Evolutionary conservation across 2,113 vertebrate species (phyloP), one percentile per base, ranked within the genome.

Genomic region (Hydrolagus affinis): DNA sequence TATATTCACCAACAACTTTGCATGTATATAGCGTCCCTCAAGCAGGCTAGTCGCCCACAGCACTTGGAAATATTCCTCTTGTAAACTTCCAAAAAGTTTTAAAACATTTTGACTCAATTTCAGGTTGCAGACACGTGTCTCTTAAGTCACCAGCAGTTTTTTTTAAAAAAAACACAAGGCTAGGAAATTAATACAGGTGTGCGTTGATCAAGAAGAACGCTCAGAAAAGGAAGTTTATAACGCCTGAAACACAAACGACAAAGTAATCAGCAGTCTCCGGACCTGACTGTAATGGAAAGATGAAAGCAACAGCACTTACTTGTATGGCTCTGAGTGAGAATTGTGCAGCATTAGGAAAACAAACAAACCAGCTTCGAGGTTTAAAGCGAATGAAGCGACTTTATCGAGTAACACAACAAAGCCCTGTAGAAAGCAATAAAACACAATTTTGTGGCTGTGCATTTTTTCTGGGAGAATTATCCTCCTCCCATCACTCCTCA

Each of bases 341-440:
- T 91, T 89, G 64, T 88, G 88, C 87, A 91, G 86, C 88, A 88
- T 87, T 66, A 90, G 85, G 87, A 92, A 90, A 88, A 93, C 25
- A 70, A 91, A 89, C 71, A 89, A 86, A 19, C 86, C 86, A 2
- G 89, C 90, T 86, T 92, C 88, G 19, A 87, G 90, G 87, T 91
- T 91, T 25, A 94, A 89, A 56, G 88, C 89, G 69, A 87, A 92
- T 0, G 87, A 92, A 70, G 89, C 88, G 0, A 91, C 86, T 87
- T 89, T 90, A 74, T 91, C 88, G 87, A 91, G 87, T 86, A 92
- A 92, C 86, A 92, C 88, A n/a, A 92, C 86, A 78, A 93, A 93
- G 75, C 92, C 92, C 93, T 94, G 70, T 28, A 60, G 30, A 85
- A 14, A 85, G 8, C 69, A 85, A 23, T 85, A 21, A 56, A 70